Percentiles rank a stretch among this genome's conserved stretches.
These are phyloP conservation scores for Protosalanx chinensis DNA, from an alignment of 2,797 vertebrate species.

Conservation along the genomic window DNA sequence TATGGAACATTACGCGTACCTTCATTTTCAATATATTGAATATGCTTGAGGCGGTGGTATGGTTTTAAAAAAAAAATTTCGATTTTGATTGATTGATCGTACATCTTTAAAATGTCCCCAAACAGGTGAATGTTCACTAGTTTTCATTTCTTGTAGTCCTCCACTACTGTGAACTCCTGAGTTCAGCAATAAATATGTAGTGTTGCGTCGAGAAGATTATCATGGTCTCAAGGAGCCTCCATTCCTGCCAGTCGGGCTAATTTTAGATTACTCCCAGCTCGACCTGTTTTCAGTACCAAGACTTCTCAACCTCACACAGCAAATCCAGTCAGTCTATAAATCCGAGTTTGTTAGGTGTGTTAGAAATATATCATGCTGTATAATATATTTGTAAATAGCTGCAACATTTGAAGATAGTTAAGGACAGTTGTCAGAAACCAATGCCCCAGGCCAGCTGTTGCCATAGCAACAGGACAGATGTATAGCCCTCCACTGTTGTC, in stretches of 20 bases:
- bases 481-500: slow-evolving; percentile 48
- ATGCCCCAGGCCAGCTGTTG: slow-evolving; percentile 65
- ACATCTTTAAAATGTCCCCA: no score
- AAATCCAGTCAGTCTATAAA: background rate
- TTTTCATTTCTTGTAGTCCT: background rate
- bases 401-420: slow-evolving; percentile 60
- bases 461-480: slow-evolving; percentile 75
- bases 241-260: background rate
- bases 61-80: background rate
- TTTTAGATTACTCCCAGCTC: background rate
- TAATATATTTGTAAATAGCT: slow-evolving; percentile 43
- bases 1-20: background rate
- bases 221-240: background rate
- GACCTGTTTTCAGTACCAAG: background rate
- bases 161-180: background rate
- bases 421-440: slow-evolving; percentile 64
- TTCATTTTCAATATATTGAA: background rate
- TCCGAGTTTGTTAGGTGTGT: slow-evolving; percentile 21
- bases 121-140: no score
- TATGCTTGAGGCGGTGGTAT: background rate
- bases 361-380: slow-evolving; percentile 19
- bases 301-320: background rate
- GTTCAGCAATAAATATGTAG: background rate
- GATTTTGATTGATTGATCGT: background rate
- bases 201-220: background rate